Evolutionary conservation across 30 jellyfish, hydroid and myxozoan species (phyloP).

Genomic region (Aurelia sp.): DNA sequence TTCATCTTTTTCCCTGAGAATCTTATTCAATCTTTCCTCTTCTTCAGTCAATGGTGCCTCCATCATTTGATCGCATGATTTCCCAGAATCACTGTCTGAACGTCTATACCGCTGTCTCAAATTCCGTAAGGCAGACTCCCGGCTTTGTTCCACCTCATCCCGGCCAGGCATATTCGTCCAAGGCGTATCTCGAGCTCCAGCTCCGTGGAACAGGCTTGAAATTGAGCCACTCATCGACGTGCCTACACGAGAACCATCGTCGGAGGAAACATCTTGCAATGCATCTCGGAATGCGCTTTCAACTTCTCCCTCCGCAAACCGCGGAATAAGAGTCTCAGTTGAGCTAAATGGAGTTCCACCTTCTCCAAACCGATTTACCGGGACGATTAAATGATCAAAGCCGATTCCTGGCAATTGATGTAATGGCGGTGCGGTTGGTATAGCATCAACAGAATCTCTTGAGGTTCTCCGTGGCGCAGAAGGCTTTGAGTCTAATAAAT

Average conservation of each 20-base stretch:
- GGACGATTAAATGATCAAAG: slow-evolving; percentile 15
- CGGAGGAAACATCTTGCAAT: slow-evolving; percentile 37
- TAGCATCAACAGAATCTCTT: slow-evolving; percentile 52
- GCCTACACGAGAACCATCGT: slow-evolving; percentile 56
- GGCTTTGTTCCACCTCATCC: slow-evolving; percentile 51
- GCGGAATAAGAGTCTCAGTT: slow-evolving; percentile 59
- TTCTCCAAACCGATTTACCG: slow-evolving; percentile 5
- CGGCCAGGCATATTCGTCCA: slow-evolving; percentile 26
- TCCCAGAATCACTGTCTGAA: slow-evolving; percentile 57
- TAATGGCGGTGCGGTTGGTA: slow-evolving; percentile 29
- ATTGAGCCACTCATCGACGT: slow-evolving; percentile 44
- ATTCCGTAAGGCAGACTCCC: slow-evolving; percentile 21
- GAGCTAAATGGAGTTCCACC: slow-evolving; percentile 57
- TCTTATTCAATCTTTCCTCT: slow-evolving; percentile 9
- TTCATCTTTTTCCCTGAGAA: slow-evolving; percentile 46
- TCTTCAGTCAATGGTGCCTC: slow-evolving; percentile 47
- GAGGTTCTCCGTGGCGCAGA: not conserved
- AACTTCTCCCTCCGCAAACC: slow-evolving; percentile 57
- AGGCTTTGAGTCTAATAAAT: not conserved
- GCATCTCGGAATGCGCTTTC: slow-evolving; percentile 50
- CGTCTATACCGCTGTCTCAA: slow-evolving; percentile 48
- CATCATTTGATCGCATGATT: slow-evolving; percentile 63
- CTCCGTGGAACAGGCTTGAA: slow-evolving; percentile 35
- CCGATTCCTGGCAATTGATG: slow-evolving; percentile 11
- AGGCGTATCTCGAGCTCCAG: slow-evolving; percentile 22